phyloP scores from a whole-genome alignment of 2,888 invertebrate species.

The Augiades crinisus region DNA sequence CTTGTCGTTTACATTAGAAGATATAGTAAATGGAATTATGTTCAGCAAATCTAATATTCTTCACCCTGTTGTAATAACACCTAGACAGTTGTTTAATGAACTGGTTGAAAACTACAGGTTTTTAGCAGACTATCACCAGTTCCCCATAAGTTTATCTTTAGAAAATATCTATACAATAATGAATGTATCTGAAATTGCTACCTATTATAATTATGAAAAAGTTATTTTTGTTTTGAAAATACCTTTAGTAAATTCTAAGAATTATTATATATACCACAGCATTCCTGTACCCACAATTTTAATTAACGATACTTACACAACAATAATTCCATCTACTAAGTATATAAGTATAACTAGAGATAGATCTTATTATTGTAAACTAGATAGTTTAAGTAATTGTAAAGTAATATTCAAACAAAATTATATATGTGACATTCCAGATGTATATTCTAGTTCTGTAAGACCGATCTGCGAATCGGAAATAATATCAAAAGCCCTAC shows the following conservation, averaged over 20 bases:
- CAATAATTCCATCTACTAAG: conserved; percentile 24
- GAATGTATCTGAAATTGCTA: conserved; percentile 28
- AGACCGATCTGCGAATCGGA: conserved; percentile 24
- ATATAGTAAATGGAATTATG: conserved; percentile 26
- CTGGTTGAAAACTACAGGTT: conserved; percentile 31
- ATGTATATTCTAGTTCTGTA: conserved; percentile 9
- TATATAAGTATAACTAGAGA: conserved; percentile 27
- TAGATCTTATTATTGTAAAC: conserved; percentile 22
- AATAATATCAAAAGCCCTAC: conserved; percentile 20
- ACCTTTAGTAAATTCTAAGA: conserved; percentile 9
- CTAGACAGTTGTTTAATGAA: conserved; percentile 31
- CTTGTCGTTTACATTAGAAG: conserved; percentile 15
- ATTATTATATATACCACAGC: not conserved
- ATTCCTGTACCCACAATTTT: too few species aligned
- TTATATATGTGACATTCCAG: not conserved
- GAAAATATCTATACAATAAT: conserved; percentile 27
- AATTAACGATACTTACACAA: conserved; percentile 4
- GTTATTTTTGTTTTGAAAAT: conserved; percentile 29
- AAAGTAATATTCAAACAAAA: conserved; percentile 4
- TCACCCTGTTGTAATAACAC: conserved; percentile 35
- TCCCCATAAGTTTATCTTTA: conserved; percentile 30
- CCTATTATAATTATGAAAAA: conserved; percentile 29
- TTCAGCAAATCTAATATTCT: conserved; percentile 31
- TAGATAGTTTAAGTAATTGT: conserved; percentile 22
- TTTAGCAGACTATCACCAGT: conserved; percentile 19